Conservation (phyloP, 2,888 invertebrate genomes). For the Epirrita christyi region DNA sequence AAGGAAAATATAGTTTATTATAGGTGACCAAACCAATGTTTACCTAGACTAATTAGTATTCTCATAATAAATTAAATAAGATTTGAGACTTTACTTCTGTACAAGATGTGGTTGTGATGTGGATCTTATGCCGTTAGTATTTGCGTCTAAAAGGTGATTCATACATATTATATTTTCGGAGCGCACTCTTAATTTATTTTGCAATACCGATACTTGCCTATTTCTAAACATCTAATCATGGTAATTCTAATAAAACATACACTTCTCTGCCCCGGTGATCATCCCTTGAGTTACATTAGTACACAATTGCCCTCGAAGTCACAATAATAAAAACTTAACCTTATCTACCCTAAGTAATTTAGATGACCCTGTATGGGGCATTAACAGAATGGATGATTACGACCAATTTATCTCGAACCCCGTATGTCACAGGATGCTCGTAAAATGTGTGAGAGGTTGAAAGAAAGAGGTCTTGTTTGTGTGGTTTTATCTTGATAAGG, state of each 20-base stretch:
- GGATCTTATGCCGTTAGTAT: no score
- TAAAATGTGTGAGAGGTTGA: constrained; percentile 46
- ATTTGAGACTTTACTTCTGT: no score
- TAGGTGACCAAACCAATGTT: no score
- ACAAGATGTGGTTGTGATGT: no score
- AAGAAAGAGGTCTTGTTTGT: constrained; percentile 42
- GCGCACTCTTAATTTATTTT: no score
- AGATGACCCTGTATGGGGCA: constrained; percentile 65
- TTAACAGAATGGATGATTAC: constrained; percentile 70
- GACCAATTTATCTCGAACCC: constrained; percentile 60
- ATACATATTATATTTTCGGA: no score
- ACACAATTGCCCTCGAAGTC: constrained; percentile 63
- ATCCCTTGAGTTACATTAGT: constrained; percentile 33
- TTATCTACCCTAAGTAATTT: constrained; percentile 80
- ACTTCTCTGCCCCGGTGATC: constrained; percentile 19
- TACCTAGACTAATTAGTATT: no score
- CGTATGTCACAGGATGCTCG: constrained; percentile 42
- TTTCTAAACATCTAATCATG: constrained; percentile 25
- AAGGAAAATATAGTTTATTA: no score
- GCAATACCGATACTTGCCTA: no score
- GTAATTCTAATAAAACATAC: constrained; percentile 26
- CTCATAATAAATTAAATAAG: no score
- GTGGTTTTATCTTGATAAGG: constrained; percentile 44
- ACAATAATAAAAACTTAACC: constrained; percentile 77
- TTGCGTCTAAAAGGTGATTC: no score